Conservation (phyloP, 2,797 vertebrate genomes). For the Amniataba percoides region DNA sequence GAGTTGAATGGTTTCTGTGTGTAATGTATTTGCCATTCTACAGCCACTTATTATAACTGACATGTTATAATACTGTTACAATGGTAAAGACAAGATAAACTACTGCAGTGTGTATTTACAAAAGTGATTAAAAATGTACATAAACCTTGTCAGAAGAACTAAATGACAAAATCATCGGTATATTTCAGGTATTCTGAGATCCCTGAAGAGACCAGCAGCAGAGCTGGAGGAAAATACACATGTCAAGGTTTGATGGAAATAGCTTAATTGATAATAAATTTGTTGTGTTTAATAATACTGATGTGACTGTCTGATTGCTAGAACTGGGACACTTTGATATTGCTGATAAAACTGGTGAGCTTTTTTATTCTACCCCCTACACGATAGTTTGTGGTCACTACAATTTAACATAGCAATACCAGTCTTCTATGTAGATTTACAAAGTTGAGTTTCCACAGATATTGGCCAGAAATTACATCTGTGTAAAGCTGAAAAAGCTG, state of each 20-base stretch:
- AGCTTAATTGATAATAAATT: conserved; percentile 5
- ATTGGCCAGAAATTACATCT: neutral
- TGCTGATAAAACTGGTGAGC: neutral
- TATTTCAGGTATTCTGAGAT: neutral
- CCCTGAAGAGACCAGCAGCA: neutral
- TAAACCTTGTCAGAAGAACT: neutral
- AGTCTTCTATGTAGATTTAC: neutral
- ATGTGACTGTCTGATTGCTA: neutral
- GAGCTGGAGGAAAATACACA: neutral
- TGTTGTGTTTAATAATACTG: conserved; percentile 20
- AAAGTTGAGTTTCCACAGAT: neutral
- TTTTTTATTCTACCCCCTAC: neutral
- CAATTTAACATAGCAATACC: neutral
- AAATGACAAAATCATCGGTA: conserved; percentile 1
- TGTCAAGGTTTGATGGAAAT: neutral
- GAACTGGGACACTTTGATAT: neutral
- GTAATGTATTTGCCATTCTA: neutral
- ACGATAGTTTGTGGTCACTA: neutral
- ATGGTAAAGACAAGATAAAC: neutral
- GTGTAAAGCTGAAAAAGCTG: neutral
- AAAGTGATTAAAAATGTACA: conserved; percentile 8
- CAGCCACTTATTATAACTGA: conserved; percentile 1
- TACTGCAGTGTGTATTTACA: conserved; percentile 9
- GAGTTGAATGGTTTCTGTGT: neutral
- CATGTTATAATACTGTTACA: neutral